phyloP scores from a whole-genome alignment of 2,113 vertebrate species.

The Cynopterus brachyotis region DNA sequence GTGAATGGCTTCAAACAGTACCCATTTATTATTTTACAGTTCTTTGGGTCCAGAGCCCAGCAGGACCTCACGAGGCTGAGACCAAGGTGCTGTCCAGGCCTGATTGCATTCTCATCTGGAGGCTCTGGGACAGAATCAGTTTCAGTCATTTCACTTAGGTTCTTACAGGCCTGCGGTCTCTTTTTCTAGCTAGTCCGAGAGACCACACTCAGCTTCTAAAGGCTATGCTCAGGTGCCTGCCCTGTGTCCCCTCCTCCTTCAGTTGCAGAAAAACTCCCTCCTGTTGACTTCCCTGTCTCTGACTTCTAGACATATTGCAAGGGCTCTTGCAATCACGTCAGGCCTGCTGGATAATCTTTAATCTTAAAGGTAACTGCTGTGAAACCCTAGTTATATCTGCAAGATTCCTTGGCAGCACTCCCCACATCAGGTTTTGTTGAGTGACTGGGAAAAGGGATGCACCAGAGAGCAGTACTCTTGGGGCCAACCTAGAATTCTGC shows the following conservation, averaged over 20 bases:
- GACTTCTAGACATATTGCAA: not conserved
- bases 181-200: not conserved
- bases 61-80: not conserved
- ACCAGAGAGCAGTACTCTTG: not conserved
- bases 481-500: not conserved
- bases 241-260: not conserved
- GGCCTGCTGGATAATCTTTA: no score
- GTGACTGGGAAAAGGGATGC: not conserved
- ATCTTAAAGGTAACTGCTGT: not conserved
- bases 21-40: no score
- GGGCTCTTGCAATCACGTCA: no score
- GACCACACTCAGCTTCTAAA: not conserved
- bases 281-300: not conserved
- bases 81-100: no score
- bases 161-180: not conserved
- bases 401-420: not conserved
- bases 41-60: not conserved
- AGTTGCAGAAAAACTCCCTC: not conserved
- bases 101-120: not conserved
- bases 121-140: no score
- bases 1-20: no score
- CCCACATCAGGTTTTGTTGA: not conserved
- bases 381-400: not conserved
- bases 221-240: no score
- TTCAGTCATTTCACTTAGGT: not conserved